phyloP scores from a whole-genome alignment of 2,888 invertebrate species.

The Iphiclides podalirius region DNA sequence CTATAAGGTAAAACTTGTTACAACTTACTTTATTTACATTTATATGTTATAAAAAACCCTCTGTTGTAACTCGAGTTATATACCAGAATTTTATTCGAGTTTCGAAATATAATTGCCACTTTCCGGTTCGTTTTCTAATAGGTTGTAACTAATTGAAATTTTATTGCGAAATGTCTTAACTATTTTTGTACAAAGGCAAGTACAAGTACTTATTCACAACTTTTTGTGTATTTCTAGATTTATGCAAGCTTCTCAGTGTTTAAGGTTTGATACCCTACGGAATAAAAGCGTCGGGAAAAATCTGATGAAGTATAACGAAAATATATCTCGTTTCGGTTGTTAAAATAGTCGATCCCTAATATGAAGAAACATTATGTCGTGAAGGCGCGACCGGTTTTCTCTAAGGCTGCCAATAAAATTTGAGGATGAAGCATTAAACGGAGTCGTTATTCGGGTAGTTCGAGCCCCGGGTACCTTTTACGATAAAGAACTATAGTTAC shows the following conservation, averaged over 20 bases:
- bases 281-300: not conserved
- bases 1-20: no score
- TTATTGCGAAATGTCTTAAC: no score
- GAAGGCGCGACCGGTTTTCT: not conserved
- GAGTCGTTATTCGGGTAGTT: not conserved
- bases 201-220: no score
- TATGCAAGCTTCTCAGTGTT: not conserved
- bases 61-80: no score
- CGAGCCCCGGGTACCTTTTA: not conserved
- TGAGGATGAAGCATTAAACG: not conserved
- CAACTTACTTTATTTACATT: no score
- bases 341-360: not conserved
- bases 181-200: no score
- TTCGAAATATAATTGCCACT: no score
- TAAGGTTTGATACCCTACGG: no score
- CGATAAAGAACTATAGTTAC: not conserved
- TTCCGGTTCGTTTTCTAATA: no score
- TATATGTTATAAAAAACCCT: no score
- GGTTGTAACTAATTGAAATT: no score
- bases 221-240: not conserved
- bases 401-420: not conserved
- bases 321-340: not conserved
- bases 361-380: not conserved
- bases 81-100: no score
- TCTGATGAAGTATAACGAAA: not conserved